Base-by-base conservation (phyloP, 1,140 invertebrate species). In the Akabosia matsudoensis region DNA sequence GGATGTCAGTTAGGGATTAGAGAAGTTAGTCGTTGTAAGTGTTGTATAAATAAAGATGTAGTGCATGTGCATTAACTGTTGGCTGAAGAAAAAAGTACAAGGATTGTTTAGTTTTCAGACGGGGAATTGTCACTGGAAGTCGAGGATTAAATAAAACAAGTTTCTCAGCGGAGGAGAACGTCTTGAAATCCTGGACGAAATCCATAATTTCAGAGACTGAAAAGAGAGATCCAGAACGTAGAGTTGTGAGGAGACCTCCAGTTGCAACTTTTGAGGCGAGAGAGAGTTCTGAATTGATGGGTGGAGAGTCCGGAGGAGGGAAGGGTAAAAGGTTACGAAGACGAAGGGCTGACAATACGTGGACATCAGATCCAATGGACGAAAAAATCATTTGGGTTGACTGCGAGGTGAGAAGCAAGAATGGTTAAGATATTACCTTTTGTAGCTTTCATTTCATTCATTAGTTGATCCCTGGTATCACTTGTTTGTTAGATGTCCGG, bases 401-500 rank as follows among this genome's bases (percentile, higher is more conserved):
- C 72, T 77, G 77, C 28, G 79, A 80, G 75, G 79, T 78, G 78
- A 14, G n/a, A 45, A 45, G n/a, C n/a, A n/a, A n/a, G n/a, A n/a
- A n/a, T n/a, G n/a, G n/a, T n/a, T n/a, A n/a, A n/a, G n/a, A n/a
- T n/a, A n/a, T n/a, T n/a, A n/a, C n/a, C n/a, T n/a, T n/a, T n/a
- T n/a, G n/a, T n/a, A n/a, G n/a, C n/a, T n/a, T n/a, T n/a, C n/a
- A n/a, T n/a, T n/a, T n/a, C n/a, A n/a, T n/a, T n/a, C n/a, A n/a
- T n/a, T n/a, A n/a, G n/a, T n/a, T n/a, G n/a, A n/a, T n/a, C n/a
- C n/a, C n/a, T n/a, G n/a, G n/a, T n/a, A n/a, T n/a, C n/a, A n/a
- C n/a, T 45, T 18, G 37, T 45, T 45, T 18, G 89, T 45, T 86
- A 94, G 88, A 93, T 95, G 92, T 92, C 91, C 16, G 91, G 91